Evolutionary conservation across 1,140 invertebrate genomes (phyloP).

Genomic region (Venturia canescens): DNA sequence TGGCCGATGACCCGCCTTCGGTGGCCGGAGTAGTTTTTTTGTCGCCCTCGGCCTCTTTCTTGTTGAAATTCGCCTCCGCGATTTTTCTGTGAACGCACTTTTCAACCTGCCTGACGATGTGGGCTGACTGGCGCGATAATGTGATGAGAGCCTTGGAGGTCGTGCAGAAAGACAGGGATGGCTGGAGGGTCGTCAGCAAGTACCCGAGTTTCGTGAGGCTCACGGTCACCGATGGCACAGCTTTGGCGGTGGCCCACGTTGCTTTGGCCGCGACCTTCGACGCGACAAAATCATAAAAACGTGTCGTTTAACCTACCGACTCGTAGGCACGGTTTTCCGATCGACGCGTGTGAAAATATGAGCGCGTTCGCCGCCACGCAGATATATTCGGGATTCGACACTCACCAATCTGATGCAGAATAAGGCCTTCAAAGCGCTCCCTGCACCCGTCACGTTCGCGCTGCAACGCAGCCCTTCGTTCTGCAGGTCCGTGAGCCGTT

Average conservation of each 20-base stretch:
- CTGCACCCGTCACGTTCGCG: no score
- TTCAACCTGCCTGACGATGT: slow-evolving; percentile 17
- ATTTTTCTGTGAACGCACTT: slow-evolving; percentile 44
- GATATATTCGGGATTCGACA: no score
- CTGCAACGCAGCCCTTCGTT: no score
- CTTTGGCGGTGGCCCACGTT: slow-evolving; percentile 48
- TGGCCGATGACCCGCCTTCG: slow-evolving; percentile 24
- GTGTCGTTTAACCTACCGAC: no score
- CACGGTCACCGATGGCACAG: slow-evolving; percentile 39
- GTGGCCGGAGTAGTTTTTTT: not conserved
- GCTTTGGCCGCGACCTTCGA: slow-evolving; percentile 50
- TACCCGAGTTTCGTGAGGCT: slow-evolving; percentile 35
- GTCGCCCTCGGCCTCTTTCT: not conserved
- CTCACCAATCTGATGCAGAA: no score
- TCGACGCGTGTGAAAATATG: no score
- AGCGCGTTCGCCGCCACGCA: no score
- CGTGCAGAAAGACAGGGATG: slow-evolving; percentile 47
- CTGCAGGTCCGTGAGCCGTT: no score
- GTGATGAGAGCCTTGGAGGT: slow-evolving; percentile 25
- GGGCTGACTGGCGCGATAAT: slow-evolving; percentile 19
- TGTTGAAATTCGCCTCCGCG: slow-evolving; percentile 20
- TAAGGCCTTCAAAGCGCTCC: no score
- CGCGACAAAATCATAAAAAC: slow-evolving; percentile 11
- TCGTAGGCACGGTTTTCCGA: no score
- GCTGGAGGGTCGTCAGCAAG: slow-evolving; percentile 29